Evolutionary conservation across 2,888 invertebrate species (phyloP).

Genomic region (Allolobophora icterica): DNA sequence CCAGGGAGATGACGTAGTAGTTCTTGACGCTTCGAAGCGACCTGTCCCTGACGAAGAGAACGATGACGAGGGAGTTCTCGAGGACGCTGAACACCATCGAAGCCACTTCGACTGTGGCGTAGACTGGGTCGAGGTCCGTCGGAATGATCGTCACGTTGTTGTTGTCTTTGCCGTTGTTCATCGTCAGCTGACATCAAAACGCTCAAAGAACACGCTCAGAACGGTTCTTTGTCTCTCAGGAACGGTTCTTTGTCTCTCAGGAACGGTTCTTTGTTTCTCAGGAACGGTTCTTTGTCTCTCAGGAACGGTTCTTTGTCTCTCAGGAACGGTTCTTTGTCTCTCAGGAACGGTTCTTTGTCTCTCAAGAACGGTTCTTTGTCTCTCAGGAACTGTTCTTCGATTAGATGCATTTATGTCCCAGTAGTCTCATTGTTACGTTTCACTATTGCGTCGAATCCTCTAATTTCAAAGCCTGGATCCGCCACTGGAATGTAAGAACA

Average conservation of each 20-base stretch:
- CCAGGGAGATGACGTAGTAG: conserved; percentile 89
- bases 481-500: background rate
- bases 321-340: background rate
- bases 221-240: background rate
- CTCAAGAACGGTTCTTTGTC: conserved; percentile 6
- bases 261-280: no score
- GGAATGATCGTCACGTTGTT: background rate
- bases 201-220: background rate
- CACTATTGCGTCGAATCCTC: background rate
- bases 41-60: conserved; percentile 81
- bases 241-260: background rate
- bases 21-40: conserved; percentile 74
- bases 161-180: background rate
- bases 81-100: conserved; percentile 80
- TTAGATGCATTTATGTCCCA: background rate
- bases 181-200: background rate
- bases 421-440: background rate
- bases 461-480: background rate
- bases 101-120: conserved; percentile 80
- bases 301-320: no score
- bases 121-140: conserved; percentile 59
- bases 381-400: background rate
- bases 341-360: background rate
- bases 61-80: conserved; percentile 71
- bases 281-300: background rate